Evolutionary conservation across 2,113 vertebrate genomes (phyloP).

Genomic region (Cricetomys ansorgei): DNA sequence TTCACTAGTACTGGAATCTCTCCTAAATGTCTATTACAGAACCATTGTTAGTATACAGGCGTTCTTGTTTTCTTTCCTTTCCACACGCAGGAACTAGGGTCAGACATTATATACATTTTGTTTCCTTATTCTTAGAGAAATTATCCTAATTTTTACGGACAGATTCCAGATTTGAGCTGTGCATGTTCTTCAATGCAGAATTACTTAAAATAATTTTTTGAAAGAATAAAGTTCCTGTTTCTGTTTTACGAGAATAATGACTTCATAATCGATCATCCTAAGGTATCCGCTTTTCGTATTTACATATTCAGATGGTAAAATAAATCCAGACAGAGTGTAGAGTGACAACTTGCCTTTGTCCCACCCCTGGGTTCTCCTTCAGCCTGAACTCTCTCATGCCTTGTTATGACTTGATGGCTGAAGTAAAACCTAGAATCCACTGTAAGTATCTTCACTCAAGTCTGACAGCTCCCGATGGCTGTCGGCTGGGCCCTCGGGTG

Average conservation of each 20-base stretch:
- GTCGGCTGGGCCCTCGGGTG: not conserved
- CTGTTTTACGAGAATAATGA: not conserved
- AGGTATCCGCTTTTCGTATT: not conserved
- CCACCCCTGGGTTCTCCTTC: not conserved
- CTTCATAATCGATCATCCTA: not conserved
- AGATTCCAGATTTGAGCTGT: not conserved
- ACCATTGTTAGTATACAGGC: not conserved
- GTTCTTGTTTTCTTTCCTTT: not conserved
- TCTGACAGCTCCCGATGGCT: not conserved
- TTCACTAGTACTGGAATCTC: not conserved
- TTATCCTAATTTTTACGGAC: not conserved
- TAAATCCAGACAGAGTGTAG: not conserved
- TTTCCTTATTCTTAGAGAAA: conserved; percentile 3
- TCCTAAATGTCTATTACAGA: not conserved
- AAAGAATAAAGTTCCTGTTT: not conserved
- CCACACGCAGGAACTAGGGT: too few relatives aligned
- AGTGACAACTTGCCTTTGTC: not conserved
- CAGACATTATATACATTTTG: not conserved
- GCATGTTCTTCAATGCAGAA: not conserved
- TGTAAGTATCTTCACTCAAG: not conserved
- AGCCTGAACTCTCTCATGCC: not conserved
- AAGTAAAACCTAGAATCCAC: not conserved
- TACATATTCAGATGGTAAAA: not conserved
- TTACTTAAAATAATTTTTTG: not conserved
- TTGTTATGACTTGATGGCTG: not conserved